These are phyloP conservation scores for Argyrosomus regius DNA, from an alignment of 2,797 vertebrate species.

Conservation along the genomic window DNA sequence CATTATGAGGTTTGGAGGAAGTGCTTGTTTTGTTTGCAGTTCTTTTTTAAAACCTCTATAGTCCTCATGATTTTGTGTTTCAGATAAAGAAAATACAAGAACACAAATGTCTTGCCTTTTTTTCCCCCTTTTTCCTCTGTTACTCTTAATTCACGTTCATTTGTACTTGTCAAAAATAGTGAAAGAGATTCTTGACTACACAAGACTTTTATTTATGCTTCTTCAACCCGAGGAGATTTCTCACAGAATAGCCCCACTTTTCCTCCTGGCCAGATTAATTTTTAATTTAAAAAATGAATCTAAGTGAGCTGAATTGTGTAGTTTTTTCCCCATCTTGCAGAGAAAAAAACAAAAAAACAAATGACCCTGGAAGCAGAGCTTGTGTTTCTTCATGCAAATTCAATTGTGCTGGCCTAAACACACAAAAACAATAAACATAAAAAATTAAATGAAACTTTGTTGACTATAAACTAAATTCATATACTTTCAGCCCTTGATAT, in stretches of 20 bases:
- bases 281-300: constrained; percentile 18
- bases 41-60: constrained; percentile 1
- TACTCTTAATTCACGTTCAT: neutral
- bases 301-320: neutral
- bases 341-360: neutral
- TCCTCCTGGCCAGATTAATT: neutral
- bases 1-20: neutral
- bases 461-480: neutral
- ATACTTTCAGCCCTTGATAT: constrained; percentile 6
- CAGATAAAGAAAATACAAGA: neutral
- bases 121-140: neutral
- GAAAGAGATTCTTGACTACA: neutral
- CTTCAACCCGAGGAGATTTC: neutral
- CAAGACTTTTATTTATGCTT: neutral
- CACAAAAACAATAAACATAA: neutral
- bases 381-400: neutral
- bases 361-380: constrained; percentile 9
- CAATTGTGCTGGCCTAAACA: neutral
- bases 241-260: neutral
- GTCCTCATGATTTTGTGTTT: neutral
- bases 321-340: neutral
- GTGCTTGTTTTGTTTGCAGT: neutral
- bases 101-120: neutral
- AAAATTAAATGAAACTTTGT: neutral
- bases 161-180: constrained; percentile 1